Evolutionary conservation across 1,140 invertebrate genomes (phyloP), one percentile per base, ranked within the genome.

Genomic region (Danaus plexippus): DNA sequence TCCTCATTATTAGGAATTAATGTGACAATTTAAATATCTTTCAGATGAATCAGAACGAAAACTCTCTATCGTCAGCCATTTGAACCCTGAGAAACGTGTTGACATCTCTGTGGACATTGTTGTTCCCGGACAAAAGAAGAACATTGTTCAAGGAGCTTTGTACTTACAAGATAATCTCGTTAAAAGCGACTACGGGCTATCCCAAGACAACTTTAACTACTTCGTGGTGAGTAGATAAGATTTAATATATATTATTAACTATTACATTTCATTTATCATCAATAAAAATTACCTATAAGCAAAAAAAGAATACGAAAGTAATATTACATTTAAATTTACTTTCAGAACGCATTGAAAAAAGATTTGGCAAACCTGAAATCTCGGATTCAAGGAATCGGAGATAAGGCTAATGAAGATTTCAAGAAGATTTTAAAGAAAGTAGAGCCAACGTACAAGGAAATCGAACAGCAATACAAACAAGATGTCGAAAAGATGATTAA

Each of bases 161-260:
- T 89, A 93, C 42, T 88, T 93, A 53, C 89, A 94, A 41, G 84
- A 89, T 9, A 90, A 94, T 67, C 91, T 92, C 66, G 73, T 94
- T 43, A 92, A 93, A 76, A 89, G 90, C 4, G 90, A 91, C 13
- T 91, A 92, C 56, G 87, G 82, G 3, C 83, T 90, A 12, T 90
- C 90, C 52, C 89, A 90, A 41, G 90, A 93, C 5, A 91, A 92
- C 67, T 85, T 93, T 43, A 87, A 90, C 64, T 73, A 80, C 57
- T 88, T 90, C 49, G 63, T 86, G 72, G 90, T 91, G 71, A 89
- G 88, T 59, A 18, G 9, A 50, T 32, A 6, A 32, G 22, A 32
- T 32, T 32, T 32, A 2, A 32, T 32, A 32, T 32, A 32, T 22
- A 22, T 22, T 22, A 22, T 22, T 22, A 22, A 22, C 6, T 22